Evolutionary conservation across 2,113 vertebrate species (phyloP), one percentile per base, ranked within the genome.

Genomic region (Seriola quinqueradiata): DNA sequence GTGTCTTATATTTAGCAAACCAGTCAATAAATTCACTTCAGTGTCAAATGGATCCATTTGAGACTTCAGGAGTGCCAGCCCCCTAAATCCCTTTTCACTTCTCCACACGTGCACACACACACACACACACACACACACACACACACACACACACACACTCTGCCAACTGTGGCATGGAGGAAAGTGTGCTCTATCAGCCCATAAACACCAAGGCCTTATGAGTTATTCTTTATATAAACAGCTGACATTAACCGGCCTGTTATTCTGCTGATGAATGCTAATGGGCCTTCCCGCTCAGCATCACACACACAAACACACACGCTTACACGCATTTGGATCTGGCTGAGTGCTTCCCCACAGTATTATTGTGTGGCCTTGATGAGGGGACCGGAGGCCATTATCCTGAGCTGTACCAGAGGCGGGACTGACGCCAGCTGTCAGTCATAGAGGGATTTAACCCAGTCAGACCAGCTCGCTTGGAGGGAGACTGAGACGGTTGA

Each of bases 191-290:
- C 79, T 75, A 84, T 89, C 86, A 77, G 85, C 73, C 66, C 59
- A 81, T 90, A 83, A 83, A 87, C 55, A 68, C 85, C 86, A 77
- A 78, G 66, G 84, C 77, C 83, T 87, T 87, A 86, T 83, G 81
- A 92, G 87, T 87, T 89, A 90, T 92, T 87, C 80, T 87, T 91
- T 88, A 85, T 81, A 92, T 89, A 94, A 91, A 91, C 90, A 89
- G 84, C 85, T 88, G 92, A 89, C 90, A 89, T 90, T 92, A 91
- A 92, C 81, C 66, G 65, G 72, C 85, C 89, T 89, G 79, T 92
- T 90, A 90, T 93, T 76, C 78, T 48, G 42, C 73, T 93, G 92
- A 93, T 90, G 88, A 91, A 93, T 92, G 90, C 89, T 94, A 90
- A 93, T 92, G 88, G 86, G 0, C 70, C 70, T 89, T 87, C 82